A percentile compares a stretch with the other conserved stretches of the same genome.
phyloP scores from a whole-genome alignment of 2,113 vertebrate genomes.

The Steatornis caripensis region DNA sequence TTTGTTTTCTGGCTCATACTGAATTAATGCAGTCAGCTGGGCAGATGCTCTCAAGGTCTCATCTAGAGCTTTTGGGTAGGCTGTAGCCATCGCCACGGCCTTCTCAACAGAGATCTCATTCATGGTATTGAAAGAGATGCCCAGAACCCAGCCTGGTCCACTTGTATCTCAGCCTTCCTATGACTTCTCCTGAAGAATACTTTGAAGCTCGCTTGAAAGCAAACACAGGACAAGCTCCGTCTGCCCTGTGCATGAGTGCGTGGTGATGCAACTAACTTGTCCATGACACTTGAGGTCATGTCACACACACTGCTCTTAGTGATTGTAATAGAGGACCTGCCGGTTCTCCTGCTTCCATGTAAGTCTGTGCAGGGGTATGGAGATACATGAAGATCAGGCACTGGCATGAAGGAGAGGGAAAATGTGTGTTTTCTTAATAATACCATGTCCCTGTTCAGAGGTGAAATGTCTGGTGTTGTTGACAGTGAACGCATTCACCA shows the following conservation, averaged over 20 bases:
- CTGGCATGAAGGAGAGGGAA: not conserved
- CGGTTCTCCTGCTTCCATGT: not conserved
- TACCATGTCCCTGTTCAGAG: accelerated
- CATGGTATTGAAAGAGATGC: not conserved
- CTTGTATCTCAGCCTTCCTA: not conserved
- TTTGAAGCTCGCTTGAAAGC: not conserved
- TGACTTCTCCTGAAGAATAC: not conserved
- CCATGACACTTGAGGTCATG: accelerated
- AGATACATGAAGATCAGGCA: not conserved
- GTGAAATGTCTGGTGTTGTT: not conserved
- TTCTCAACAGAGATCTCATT: not conserved
- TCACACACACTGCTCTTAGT: not conserved
- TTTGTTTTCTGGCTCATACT: not conserved
- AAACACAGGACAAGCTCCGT: not conserved
- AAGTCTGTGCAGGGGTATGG: not conserved
- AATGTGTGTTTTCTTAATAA: not conserved
- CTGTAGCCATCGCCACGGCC: not conserved
- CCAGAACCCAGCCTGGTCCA: not conserved
- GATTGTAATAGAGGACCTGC: not conserved
- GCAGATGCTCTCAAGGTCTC: not conserved
- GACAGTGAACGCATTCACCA: not conserved
- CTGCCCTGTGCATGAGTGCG: not conserved
- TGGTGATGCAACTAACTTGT: not conserved
- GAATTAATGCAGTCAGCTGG: not conserved
- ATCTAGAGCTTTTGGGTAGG: not conserved